Evolutionary conservation across 2,797 vertebrate species (phyloP).

Genomic region (Sternotherus odoratus): DNA sequence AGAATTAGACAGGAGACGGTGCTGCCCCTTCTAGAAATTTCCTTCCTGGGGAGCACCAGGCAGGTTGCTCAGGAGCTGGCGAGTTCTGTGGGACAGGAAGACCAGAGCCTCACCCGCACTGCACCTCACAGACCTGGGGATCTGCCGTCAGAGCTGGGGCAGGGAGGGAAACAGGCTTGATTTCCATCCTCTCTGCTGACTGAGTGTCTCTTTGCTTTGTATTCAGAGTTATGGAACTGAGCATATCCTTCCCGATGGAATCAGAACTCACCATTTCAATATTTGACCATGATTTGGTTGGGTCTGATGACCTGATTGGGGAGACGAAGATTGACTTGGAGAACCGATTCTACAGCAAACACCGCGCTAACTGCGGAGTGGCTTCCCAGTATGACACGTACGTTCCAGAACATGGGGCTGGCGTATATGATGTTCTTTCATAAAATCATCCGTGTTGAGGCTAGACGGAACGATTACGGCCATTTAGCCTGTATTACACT

Average conservation of each 20-base stretch:
- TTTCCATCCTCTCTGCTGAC: conserved; percentile 16
- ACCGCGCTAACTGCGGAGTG: conserved; percentile 90
- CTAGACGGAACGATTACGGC: neutral
- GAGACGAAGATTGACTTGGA: conserved; percentile 93
- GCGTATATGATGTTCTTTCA: fast-evolving
- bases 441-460: fast-evolving
- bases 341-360: conserved; percentile 95
- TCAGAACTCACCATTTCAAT: conserved; percentile 88
- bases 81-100: neutral
- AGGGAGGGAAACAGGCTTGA: neutral
- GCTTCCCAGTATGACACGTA: conserved; percentile 89
- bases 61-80: neutral
- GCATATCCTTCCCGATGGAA: conserved; percentile 90
- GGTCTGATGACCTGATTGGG: conserved; percentile 91
- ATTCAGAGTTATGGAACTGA: conserved; percentile 91
- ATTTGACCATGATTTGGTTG: conserved; percentile 92
- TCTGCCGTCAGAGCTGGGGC: too few species aligned
- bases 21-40: neutral
- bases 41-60: neutral
- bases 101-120: neutral
- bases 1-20: neutral
- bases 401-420: conserved; percentile 41
- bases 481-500: neutral
- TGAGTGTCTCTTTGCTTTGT: neutral
- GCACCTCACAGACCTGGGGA: neutral